These are phyloP conservation scores for Antidorcas marsupialis DNA, from an alignment of 2,113 vertebrate species.

Conservation along the genomic window DNA sequence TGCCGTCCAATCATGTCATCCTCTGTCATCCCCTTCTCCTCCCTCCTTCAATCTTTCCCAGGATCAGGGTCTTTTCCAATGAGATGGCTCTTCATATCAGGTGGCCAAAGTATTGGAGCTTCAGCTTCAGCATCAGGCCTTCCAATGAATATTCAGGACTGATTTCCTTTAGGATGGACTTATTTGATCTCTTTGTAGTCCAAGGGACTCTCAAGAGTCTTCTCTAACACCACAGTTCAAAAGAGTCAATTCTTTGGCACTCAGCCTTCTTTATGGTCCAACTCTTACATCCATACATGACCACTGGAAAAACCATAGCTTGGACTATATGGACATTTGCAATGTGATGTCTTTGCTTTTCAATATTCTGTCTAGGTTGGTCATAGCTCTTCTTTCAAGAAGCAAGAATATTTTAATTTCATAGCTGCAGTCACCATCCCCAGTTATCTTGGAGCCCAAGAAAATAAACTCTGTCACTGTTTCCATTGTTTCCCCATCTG, in stretches of 20 bases:
- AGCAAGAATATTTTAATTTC: neutral
- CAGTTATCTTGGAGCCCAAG: neutral
- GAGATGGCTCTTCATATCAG: neutral
- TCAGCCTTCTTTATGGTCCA: neutral
- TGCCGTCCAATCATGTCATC: neutral
- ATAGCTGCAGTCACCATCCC: neutral
- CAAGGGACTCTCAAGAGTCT: neutral
- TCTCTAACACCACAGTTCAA: neutral
- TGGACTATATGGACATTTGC: neutral
- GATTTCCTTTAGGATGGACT: neutral
- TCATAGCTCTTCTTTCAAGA: neutral
- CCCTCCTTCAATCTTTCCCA: fast-evolving
- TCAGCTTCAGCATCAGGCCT: neutral
- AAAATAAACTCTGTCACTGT: neutral
- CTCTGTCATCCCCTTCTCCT: neutral
- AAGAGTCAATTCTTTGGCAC: neutral
- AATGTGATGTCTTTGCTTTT: neutral
- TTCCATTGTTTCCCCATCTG: neutral
- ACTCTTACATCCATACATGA: neutral
- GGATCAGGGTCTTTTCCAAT: neutral
- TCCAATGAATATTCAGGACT: neutral
- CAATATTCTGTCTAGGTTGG: neutral
- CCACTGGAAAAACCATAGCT: neutral
- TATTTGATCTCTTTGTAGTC: neutral
- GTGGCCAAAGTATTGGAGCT: neutral